phyloP scores from a whole-genome alignment of 2,113 vertebrate genomes.

The Chrysochloris asiatica region DNA sequence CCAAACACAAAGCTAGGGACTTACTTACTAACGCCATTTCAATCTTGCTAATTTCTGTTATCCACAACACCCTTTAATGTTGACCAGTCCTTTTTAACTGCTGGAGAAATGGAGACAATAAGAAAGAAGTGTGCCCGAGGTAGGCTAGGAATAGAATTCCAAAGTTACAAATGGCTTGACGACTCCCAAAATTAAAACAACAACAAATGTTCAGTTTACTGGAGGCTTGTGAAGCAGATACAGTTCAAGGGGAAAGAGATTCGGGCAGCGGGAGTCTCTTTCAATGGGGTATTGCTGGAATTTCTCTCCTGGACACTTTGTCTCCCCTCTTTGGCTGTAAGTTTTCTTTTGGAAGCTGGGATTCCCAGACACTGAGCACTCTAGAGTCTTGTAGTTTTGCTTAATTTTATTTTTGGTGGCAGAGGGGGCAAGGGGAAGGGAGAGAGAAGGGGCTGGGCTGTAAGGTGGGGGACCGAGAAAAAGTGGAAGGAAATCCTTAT shows the following conservation, averaged over 20 bases:
- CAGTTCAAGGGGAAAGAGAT: not conserved
- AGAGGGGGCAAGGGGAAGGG: not conserved
- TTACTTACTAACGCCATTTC: not conserved
- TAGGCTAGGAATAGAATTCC: not conserved
- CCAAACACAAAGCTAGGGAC: not conserved
- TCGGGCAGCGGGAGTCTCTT: slow-evolving; percentile 25
- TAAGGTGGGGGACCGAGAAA: slow-evolving; percentile 41
- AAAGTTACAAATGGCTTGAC: not conserved
- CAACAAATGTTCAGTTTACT: not conserved
- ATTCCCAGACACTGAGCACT: slow-evolving; percentile 74
- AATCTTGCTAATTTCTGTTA: not conserved
- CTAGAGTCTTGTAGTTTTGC: slow-evolving; percentile 63
- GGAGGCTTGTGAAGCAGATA: slow-evolving; percentile 28
- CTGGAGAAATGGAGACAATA: not conserved
- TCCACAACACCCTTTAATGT: not conserved
- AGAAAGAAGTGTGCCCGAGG: not conserved
- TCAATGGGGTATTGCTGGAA: slow-evolving; percentile 54
- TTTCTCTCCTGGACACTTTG: slow-evolving; percentile 62
- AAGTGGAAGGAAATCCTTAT: slow-evolving; percentile 64
- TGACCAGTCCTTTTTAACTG: not conserved
- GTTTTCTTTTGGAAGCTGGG: slow-evolving; percentile 66
- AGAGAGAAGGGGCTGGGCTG: slow-evolving; percentile 31
- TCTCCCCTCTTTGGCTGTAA: slow-evolving; percentile 58
- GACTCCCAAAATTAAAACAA: not conserved
- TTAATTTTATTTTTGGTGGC: slow-evolving; percentile 65